phyloP scores from a whole-genome alignment of 2,888 invertebrate species.

The Stegana nigrithorax region DNA sequence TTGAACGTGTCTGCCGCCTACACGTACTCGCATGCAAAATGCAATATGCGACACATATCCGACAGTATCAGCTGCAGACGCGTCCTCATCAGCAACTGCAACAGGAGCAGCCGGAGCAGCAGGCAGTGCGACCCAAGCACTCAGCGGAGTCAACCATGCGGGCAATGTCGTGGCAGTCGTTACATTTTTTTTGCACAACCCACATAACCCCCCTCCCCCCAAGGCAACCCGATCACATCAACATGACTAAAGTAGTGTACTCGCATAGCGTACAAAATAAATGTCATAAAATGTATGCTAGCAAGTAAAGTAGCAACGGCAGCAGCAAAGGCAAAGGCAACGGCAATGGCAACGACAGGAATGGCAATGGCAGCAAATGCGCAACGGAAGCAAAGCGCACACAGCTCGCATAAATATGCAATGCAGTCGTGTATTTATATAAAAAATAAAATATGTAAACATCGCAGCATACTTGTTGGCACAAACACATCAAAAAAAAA shows the following conservation, averaged over 20 bases:
- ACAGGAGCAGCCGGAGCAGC: too few relatives aligned
- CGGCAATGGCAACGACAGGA: too few relatives aligned
- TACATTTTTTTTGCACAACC: neutral
- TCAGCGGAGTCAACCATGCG: too few relatives aligned
- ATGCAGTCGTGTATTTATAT: neutral
- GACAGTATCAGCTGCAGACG: conserved; percentile 1
- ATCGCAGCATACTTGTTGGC: neutral
- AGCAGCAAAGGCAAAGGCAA: neutral
- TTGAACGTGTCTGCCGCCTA: neutral
- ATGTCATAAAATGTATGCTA: conserved; percentile 6
- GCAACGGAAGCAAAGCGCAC: conserved; percentile 6
- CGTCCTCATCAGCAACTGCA: neutral
- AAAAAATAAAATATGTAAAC: conserved; percentile 2
- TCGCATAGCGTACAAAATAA: too few relatives aligned
- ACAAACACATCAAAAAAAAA: neutral
- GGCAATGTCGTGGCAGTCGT: neutral
- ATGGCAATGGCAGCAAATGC: conserved; percentile 10
- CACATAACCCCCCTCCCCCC: too few relatives aligned
- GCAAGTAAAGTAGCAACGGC: neutral
- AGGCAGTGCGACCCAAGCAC: too few relatives aligned
- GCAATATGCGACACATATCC: neutral
- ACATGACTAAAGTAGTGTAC: too few relatives aligned
- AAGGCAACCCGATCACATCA: too few relatives aligned
- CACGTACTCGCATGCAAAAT: neutral
- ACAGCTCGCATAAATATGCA: conserved; percentile 2